Base-by-base conservation (phyloP, 92 coral and sea anemone genomes). In the Phymanthus crucifer region DNA sequence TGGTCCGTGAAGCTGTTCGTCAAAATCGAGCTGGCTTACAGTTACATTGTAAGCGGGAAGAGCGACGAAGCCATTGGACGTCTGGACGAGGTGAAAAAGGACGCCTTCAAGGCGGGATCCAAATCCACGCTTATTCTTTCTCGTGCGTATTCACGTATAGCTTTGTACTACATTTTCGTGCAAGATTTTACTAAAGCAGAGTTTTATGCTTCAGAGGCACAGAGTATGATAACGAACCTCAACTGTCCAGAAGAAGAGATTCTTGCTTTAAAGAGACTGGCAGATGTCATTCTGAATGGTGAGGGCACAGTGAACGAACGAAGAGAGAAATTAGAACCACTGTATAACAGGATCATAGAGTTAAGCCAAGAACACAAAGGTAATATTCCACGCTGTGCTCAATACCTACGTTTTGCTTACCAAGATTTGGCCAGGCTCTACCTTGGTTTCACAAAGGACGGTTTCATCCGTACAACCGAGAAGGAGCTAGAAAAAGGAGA, bases 211-310 rank as follows among this genome's bases (percentile, higher is more conserved):
- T 33, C 69, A 16, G 72, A 76, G 50, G 82, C 87, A 47, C 36
- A 24, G 8, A 45, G 1, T 6, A 34, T 64, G 57, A 73, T 83
- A 66, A 75, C 82, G 7, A 46, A 7, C 57, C 61, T 75, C n/a
- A 77, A 83, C 23, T 17, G 87, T 74, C 87, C 87, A 2, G 87
- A 83, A 75, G 87, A 83, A 40, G 32, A 83, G 32, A 76, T 83
- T n/a, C 70, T 75, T 47, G 76, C 76, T 21, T 27, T 50, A 10
- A 83, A 65, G 47, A 77, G 87, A 40, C 36, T 74, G 69, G 79
- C 74, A 32, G 86, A 82, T 27, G 58, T 80, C 40, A 40, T 75
- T 2, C 79, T 82, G 0, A 37, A 66, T 64, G 86, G 66, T 47
- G 75, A 45, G 8, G 80, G 74, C 36, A 32, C 86, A 26, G 46